Base-by-base conservation (phyloP, 2,888 invertebrate genomes). In the Cryptocheilus praepositus region DNA sequence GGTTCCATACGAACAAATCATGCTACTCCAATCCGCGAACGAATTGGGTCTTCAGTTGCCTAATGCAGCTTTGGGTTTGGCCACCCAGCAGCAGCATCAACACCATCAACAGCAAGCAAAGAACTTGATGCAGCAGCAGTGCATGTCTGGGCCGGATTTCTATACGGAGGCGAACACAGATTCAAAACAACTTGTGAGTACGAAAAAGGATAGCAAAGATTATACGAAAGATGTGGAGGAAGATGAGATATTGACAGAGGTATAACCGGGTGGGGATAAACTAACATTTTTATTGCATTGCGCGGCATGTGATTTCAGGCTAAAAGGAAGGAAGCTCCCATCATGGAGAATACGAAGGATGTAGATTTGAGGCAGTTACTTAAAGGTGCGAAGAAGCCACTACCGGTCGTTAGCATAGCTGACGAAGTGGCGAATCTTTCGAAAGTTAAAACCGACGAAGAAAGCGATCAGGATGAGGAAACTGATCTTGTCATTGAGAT, bases 351-450 rank as follows among this genome's bases (percentile, higher is more conserved):
- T 54, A 71, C 83, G 15, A 88, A 88, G 71, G 90, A 90, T 68
- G 78, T 90, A 1, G 90, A 90, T 79, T 87, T 90, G 21, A 84
- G 90, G 45, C 89, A 89, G 67, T 72, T 90, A 22, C 73, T 89
- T 43, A 71, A 77, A 19, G 59, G 66, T 45, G 55, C 74, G 59
- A 83, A 81, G 25, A 85, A 85, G 55, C 71, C 82, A 13, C 79
- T 84, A 11, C 76, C 80, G 3, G 80, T 83, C 2, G 81, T 83
- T 28, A 84, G 83, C 67, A 81, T 86, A 74, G 83, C 85, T 0
- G 87, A 88, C 11, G 83, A 85, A 69, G 82, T 83, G 54, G 85
- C 84, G 0, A 83, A 71, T 75, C 76, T 85, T n/a, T 77, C 85
- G 2, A 81, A 80, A 51, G 79, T 85, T 0, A 88, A 88, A 62